These are phyloP conservation scores for roundworm (Caenorhabditis elegans) DNA, from an alignment of 1,140 invertebrate species.

Conservation along the genomic window DNA sequence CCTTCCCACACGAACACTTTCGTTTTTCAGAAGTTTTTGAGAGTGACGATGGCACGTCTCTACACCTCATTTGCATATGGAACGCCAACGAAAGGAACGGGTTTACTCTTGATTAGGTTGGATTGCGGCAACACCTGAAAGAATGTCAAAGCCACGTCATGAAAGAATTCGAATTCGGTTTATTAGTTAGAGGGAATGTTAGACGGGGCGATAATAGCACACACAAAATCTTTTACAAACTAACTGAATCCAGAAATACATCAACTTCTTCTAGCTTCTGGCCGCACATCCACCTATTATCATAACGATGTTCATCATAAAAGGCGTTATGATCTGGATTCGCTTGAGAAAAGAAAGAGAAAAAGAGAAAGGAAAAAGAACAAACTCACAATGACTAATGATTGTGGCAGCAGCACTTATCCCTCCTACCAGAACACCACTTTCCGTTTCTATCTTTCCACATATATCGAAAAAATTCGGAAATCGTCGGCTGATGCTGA, in stretches of 20 bases:
- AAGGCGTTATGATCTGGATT: slow-evolving; percentile 29
- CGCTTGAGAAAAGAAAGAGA: slow-evolving; percentile 24
- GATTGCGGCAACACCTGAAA: background rate
- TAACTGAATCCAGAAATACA: slow-evolving; percentile 6
- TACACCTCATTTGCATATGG: slow-evolving; percentile 29
- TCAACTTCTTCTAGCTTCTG: background rate
- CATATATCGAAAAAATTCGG: slow-evolving; percentile 30
- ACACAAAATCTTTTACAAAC: background rate
- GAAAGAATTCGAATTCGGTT: background rate
- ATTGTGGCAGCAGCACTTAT: slow-evolving; percentile 17
- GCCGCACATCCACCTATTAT: slow-evolving; percentile 31
- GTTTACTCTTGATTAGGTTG: slow-evolving; percentile 29
- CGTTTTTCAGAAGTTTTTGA: background rate
- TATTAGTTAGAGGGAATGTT: background rate
- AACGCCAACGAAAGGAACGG: background rate
- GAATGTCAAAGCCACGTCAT: background rate
- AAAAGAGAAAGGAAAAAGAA: slow-evolving; percentile 1
- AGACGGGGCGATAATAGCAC: background rate
- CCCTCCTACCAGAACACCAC: background rate
- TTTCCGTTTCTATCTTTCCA: slow-evolving; percentile 3
- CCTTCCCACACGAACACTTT: background rate
- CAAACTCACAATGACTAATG: slow-evolving; percentile 33
- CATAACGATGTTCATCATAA: slow-evolving; percentile 32
- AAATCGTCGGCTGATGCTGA: background rate
- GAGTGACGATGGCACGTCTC: slow-evolving; percentile 18